A percentile compares a stretch with the other conserved stretches of the same genome.
phyloP scores from a whole-genome alignment of 2,113 vertebrate species.

The Hippocampus abdominalis region DNA sequence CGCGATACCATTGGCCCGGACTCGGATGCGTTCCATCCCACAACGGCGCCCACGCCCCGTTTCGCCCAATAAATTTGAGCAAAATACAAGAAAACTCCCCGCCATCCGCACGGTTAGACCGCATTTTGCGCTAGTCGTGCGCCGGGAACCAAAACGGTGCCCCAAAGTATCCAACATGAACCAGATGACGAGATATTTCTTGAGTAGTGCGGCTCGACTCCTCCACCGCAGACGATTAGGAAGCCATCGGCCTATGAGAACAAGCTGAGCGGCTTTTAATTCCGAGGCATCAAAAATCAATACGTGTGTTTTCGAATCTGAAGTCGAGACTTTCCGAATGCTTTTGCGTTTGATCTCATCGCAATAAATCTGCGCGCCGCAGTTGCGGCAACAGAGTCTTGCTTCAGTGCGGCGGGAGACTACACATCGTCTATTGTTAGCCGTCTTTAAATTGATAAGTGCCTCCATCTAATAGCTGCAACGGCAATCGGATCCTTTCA shows the following conservation, averaged over 20 bases:
- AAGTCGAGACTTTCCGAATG: slow-evolving; percentile 3
- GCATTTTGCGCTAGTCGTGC: no score
- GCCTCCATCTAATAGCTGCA: slow-evolving; percentile 11
- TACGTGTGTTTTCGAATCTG: slow-evolving; percentile 15
- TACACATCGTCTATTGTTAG: slow-evolving; percentile 31
- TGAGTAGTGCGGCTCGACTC: background rate
- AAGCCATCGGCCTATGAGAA: slow-evolving; percentile 3
- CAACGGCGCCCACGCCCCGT: no score
- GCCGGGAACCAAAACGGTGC: no score
- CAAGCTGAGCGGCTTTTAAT: slow-evolving; percentile 14
- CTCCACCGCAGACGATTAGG: slow-evolving; percentile 11
- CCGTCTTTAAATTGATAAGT: slow-evolving; percentile 4
- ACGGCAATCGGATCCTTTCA: slow-evolving; percentile 21
- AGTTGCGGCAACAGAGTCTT: background rate
- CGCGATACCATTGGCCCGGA: no score
- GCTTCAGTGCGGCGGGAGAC: background rate
- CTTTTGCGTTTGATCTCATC: slow-evolving; percentile 17
- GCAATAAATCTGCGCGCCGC: slow-evolving; percentile 18
- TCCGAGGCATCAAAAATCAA: slow-evolving; percentile 15
- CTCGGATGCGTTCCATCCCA: no score
- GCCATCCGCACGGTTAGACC: no score
- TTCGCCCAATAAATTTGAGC: no score
- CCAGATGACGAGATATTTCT: no score
- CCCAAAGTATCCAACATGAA: no score
- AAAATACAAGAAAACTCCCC: no score